Evolutionary conservation across 1,140 invertebrate species (phyloP).

Genomic region (Platyscapa corneri): DNA sequence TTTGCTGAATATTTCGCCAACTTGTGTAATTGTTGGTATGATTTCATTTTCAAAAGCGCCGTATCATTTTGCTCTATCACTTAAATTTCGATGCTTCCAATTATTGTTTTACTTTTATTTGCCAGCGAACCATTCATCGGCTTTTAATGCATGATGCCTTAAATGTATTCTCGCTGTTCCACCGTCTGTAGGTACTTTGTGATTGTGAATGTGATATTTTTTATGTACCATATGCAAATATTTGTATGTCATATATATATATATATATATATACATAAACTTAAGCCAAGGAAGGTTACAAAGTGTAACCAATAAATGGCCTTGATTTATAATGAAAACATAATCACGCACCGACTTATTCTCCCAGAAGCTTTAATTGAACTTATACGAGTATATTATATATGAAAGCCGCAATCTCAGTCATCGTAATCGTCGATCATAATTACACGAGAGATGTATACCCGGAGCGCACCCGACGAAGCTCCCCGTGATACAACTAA

Average conservation of each 20-base stretch:
- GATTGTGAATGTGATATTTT: slow-evolving; percentile 36
- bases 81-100: background rate
- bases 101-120: background rate
- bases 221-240: background rate
- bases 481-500: slow-evolving; percentile 3
- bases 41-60: slow-evolving; percentile 21
- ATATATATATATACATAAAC: slow-evolving; percentile 31
- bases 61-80: slow-evolving; percentile 36
- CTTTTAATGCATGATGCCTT: slow-evolving; percentile 53
- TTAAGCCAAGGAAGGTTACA: slow-evolving; percentile 4
- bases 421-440: slow-evolving; percentile 31
- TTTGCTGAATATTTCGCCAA: background rate
- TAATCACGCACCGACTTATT: slow-evolving; percentile 3
- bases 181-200: background rate
- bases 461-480: slow-evolving; percentile 19
- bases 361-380: background rate
- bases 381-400: background rate
- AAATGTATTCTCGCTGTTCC: background rate
- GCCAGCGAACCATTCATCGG: slow-evolving; percentile 19
- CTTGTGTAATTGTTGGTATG: background rate
- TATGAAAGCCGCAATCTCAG: background rate
- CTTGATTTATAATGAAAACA: background rate
- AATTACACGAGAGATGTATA: slow-evolving; percentile 21
- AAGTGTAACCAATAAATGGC: background rate
- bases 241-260: slow-evolving; percentile 31